phyloP scores from a whole-genome alignment of 2,113 vertebrate genomes.

The Ovis canadensis region DNA sequence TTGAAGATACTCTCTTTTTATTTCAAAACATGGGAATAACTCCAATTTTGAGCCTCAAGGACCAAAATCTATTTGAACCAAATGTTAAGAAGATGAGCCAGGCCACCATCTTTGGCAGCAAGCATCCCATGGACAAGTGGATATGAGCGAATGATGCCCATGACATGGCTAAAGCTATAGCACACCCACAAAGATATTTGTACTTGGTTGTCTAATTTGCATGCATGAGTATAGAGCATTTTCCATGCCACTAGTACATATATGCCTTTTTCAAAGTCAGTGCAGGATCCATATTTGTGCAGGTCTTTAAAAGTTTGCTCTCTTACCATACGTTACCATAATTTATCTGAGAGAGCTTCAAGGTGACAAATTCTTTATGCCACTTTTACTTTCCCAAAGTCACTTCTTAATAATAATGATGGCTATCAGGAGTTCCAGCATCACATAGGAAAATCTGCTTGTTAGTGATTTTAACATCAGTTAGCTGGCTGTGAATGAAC shows the following conservation, averaged over 20 bases:
- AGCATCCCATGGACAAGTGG: constrained; percentile 1
- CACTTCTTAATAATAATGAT: constrained; percentile 37
- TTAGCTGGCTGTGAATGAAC: constrained; percentile 33
- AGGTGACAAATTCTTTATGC: constrained; percentile 1
- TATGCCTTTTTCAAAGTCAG: constrained; percentile 57
- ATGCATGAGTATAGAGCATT: constrained; percentile 50
- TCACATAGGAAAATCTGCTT: constrained; percentile 39
- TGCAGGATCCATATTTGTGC: constrained; percentile 36
- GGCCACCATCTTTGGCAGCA: constrained; percentile 29
- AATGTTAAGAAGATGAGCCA: constrained; percentile 51
- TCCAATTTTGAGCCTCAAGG: constrained; percentile 57
- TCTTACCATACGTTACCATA: constrained; percentile 9
- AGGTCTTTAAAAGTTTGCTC: constrained; percentile 41
- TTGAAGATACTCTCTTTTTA: constrained; percentile 64
- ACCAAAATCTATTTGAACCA: constrained; percentile 45
- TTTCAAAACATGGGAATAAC: constrained; percentile 59
- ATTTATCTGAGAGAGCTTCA: constrained; percentile 31
- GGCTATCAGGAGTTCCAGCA: background rate
- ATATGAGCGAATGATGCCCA: constrained; percentile 2
- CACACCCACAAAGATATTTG: constrained; percentile 43
- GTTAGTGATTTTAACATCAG: constrained; percentile 58
- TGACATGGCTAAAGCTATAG: constrained; percentile 31
- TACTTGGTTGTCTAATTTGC: constrained; percentile 54
- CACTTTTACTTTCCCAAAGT: background rate
- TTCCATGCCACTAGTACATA: constrained; percentile 34